A percentile compares a stretch with the other conserved stretches of the same genome.
These are phyloP conservation scores for Myotis myotis DNA, from an alignment of 2,797 vertebrate species.

Conservation along the genomic window DNA sequence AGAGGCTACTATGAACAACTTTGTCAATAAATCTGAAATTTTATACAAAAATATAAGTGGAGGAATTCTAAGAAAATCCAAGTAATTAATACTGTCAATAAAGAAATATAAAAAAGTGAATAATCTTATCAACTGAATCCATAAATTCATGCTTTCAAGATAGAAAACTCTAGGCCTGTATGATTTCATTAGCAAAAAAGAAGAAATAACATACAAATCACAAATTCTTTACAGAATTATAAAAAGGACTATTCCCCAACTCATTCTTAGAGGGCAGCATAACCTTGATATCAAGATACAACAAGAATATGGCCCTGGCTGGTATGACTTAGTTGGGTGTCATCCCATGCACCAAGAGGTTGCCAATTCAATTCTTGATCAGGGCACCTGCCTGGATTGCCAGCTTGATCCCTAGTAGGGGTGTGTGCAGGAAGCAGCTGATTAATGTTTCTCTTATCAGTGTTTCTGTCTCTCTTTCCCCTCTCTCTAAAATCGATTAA, in stretches of 20 bases:
- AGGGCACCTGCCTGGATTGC: too few species aligned
- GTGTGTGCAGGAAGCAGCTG: background rate
- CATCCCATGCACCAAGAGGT: background rate
- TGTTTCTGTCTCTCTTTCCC: background rate
- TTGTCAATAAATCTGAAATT: background rate
- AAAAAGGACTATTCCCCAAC: background rate
- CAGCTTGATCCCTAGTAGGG: too few species aligned
- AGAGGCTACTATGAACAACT: background rate
- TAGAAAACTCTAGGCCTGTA: background rate
- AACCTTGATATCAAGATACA: background rate
- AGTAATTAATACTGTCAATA: background rate
- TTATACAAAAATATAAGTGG: background rate
- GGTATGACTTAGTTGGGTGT: background rate
- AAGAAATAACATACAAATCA: slow-evolving; percentile 28
- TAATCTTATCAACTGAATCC: background rate
- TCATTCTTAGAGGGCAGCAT: background rate
- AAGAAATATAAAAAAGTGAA: background rate
- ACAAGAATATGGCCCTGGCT: background rate
- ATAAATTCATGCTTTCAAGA: slow-evolving; percentile 12
- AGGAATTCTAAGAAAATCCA: slow-evolving; percentile 30
- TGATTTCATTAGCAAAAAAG: slow-evolving; percentile 11
- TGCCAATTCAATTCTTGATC: background rate
- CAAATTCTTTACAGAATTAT: slow-evolving; percentile 17
- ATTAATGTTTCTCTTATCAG: background rate
- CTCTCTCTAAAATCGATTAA: background rate